Evolutionary conservation across 1,140 invertebrate species (phyloP), one percentile per base, ranked within the genome.

Genomic region (Atta colombica): DNA sequence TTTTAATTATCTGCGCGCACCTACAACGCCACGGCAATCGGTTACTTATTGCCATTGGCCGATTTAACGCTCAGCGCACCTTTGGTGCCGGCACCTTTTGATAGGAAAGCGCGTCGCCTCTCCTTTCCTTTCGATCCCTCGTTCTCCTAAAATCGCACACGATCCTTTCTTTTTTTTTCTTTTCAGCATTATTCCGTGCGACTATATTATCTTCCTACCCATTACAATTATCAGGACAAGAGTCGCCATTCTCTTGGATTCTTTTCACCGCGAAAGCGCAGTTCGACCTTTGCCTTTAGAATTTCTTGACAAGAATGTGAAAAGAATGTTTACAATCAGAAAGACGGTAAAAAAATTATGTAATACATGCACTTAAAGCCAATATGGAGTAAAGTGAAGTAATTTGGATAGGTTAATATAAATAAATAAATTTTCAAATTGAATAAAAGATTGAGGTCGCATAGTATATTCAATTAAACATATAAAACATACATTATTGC

Each of bases 1-100:
- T 95, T 95, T 95, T 95, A 95, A 95, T 95, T 95, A 95, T 95
- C 95, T 95, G 94, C 93, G 91, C 91, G 93, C 94, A 95, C 94
- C 94, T 94, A 95, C 94, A 95, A 94, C 94, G 93, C 91, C 93
- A 93, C 89, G 92, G 94, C 94, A 94, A 94, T 94, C 91, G 92
- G 93, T 95, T 93, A 95, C 94, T 95, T 95, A 95, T 94, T 94
- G 94, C 92, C 85, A 82, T 81, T 88, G 75, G 77, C 55, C 92
- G 93, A 93, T 93, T 94, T 93, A 93, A 91, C 93, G 92, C 91
- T 93, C 88, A 49, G 68, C 80, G 80, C 68, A 55, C 84, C 84
- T 80, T 90, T 86, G 84, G 31, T 84, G 66, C 80, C 92, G 92
- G 93, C 92, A 91, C 89, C 91, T 93, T 94, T 93, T 91, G 93